Evolutionary conservation across 2,888 invertebrate species (phyloP).

Genomic region (Gnatocerus cornutus): DNA sequence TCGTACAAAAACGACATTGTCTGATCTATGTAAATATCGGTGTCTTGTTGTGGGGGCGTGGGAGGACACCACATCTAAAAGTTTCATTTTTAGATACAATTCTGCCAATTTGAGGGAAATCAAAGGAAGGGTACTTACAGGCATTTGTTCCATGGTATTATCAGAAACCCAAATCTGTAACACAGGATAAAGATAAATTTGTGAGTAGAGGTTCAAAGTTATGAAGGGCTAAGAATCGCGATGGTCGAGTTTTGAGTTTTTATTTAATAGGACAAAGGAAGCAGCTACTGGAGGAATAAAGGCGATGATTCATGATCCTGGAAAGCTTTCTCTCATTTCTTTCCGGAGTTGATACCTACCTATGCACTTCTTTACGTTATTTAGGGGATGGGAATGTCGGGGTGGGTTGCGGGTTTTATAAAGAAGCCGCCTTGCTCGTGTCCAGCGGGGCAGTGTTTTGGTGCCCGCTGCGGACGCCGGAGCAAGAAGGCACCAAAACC

Average conservation of each 20-base stretch:
- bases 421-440: conserved; percentile 72
- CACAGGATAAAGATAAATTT: conserved; percentile 46
- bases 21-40: conserved; percentile 92
- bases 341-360: conserved; percentile 4
- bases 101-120: not conserved
- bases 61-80: conserved; percentile 96
- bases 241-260: conserved; percentile 4
- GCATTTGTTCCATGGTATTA: conserved; percentile 83
- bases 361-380: not conserved
- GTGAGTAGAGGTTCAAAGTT: not conserved
- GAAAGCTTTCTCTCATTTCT: too few relatives aligned
- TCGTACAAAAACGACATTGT: conserved; percentile 91
- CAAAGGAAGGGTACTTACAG: conserved; percentile 79
- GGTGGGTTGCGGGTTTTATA: conserved; percentile 65
- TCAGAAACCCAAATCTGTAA: conserved; percentile 86
- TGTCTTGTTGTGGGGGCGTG: conserved; percentile 95
- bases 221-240: conserved; percentile 7
- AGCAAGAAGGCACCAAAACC: conserved; percentile 76
- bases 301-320: too few relatives aligned
- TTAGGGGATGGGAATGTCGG: conserved; percentile 43
- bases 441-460: conserved; percentile 72
- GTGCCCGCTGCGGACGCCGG: conserved; percentile 71
- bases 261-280: not conserved
- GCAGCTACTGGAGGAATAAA: not conserved
- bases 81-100: not conserved